Evolutionary conservation across 37 sponge, comb jelly and placozoan genomes (phyloP), one percentile per base, ranked within the genome.

Genomic region (Spongilla lacustris): DNA sequence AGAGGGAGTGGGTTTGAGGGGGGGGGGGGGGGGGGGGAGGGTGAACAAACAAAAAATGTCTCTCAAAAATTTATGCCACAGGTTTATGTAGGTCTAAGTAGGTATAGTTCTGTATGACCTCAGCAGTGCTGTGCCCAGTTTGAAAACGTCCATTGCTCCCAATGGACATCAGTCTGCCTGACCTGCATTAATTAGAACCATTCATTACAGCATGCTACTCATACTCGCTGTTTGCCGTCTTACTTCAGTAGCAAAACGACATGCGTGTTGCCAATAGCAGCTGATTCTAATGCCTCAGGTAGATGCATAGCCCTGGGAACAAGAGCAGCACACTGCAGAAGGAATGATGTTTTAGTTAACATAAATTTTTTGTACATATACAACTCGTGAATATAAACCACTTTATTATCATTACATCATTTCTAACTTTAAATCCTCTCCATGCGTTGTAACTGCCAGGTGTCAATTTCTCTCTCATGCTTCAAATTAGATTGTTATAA

Each of bases 231-330:
- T 66, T 31, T 10, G 30, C 66, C 5, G 19, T 34, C 19, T 66
- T 67, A 85, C 89, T 75, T 83, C 74, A 77, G 85, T 58, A 8
- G 68, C 48, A 90, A 67, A 2, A 90, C 81, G 35, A 82, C 76
- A 67, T 91, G 91, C 5, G 86, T 76, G 77, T 91, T 86, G 19
- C 91, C 91, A 82, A 91, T 85, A 21, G 78, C 72, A 24, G 86
- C 91, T n/a, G 82, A 26, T 10, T 77, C 66, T 2, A 91, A 66
- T 12, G 78, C 82, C 31, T 85, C 86, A 37, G 86, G 91, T 26
- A 90, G n/a, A 9, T 67, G n/a, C 78, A 88, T 77, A 26, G 19
- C 49, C 46, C 72, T 77, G 8, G 89, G 89, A 9, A 82, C n/a
- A 24, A 41, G 31, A 8, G 84, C 75, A 36, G n/a, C 33, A 81